A percentile compares a stretch with the other conserved stretches of the same genome.
Evolutionary conservation across 1,140 invertebrate genomes (phyloP).

Genomic region (Eriosoma lanigerum): DNA sequence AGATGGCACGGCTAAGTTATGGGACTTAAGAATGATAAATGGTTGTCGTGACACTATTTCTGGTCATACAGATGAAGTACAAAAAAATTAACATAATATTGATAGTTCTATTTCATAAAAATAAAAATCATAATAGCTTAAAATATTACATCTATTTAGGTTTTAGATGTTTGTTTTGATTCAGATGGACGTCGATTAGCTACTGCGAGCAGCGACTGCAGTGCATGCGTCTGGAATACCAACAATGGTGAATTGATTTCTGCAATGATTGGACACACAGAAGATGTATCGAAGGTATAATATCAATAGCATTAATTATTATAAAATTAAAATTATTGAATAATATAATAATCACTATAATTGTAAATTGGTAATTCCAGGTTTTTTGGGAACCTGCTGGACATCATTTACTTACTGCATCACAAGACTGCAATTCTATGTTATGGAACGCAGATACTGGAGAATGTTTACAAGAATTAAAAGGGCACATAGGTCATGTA

Average conservation of each 20-base stretch:
- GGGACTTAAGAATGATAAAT: conserved; percentile 67
- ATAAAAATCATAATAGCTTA: neutral
- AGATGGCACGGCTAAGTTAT: conserved; percentile 75
- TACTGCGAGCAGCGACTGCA: conserved; percentile 72
- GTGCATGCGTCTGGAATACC: conserved; percentile 70
- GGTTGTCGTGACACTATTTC: conserved; percentile 65
- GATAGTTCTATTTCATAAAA: neutral
- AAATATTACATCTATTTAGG: conserved; percentile 56
- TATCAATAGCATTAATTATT: too few species aligned
- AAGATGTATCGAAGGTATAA: conserved; percentile 74
- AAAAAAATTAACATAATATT: conserved; percentile 31
- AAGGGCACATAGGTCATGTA: conserved; percentile 75
- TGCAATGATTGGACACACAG: conserved; percentile 69
- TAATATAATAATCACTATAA: neutral
- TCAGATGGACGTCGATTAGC: conserved; percentile 69
- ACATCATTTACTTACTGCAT: conserved; percentile 70
- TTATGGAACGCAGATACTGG: conserved; percentile 73
- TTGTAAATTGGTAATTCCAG: conserved; percentile 58
- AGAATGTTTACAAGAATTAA: conserved; percentile 68
- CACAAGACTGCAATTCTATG: conserved; percentile 72
- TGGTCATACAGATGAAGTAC: conserved; percentile 72
- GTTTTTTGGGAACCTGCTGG: conserved; percentile 79
- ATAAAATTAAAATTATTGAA: neutral
- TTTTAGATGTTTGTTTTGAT: conserved; percentile 75
- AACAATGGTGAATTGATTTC: conserved; percentile 64